Evolutionary conservation across 2,797 vertebrate species (phyloP), one percentile per base, ranked within the genome.

Genomic region (Lagorchestes hirsutus): DNA sequence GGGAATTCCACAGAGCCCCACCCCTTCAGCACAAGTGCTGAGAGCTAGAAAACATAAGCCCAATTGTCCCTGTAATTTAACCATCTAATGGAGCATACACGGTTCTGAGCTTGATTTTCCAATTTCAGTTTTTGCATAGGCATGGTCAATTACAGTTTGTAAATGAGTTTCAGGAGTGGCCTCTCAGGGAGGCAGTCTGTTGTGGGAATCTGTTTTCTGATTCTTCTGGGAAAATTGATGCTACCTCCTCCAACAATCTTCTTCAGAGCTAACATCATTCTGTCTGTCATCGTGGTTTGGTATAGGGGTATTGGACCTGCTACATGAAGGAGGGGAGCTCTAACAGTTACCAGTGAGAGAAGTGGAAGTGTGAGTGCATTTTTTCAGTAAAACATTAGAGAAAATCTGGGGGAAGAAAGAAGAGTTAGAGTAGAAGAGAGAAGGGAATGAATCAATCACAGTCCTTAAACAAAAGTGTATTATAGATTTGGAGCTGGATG

Each of bases 131-230:
- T 97, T 97, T 90, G 93, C 93, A 96, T 96, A 12, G 0, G 96
- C 95, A 96, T 0, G 28, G 96, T 97, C 96, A 98, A 96, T 97
- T 98, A 97, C 74, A 97, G 97, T 96, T 97, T 97, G 96, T 97
- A 97, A 95, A 94, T 97, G 92, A 96, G 96, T 97, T 98, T 96
- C 96, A 96, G 96, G 96, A 96, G 93, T 55, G 92, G 93, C 96
- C 93, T 90, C 94, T 95, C 22, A 34, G 91, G 92, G 92, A 98
- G 22, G 18, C 56, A 0, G 59, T 91, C 74, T 87, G 74, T 27
- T 95, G 96, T 93, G 46, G 59, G 97, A 97, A 97, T 97, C 94
- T 94, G 92, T 96, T 97, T 97, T 93, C 92, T 90, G 91, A 14
- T 55, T 90, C 91, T 93, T 29, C 54, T 82, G 74, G 40, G 40